Evolutionary conservation across 2,113 vertebrate genomes (phyloP).

Genomic region (Megaptera novaeangliae): DNA sequence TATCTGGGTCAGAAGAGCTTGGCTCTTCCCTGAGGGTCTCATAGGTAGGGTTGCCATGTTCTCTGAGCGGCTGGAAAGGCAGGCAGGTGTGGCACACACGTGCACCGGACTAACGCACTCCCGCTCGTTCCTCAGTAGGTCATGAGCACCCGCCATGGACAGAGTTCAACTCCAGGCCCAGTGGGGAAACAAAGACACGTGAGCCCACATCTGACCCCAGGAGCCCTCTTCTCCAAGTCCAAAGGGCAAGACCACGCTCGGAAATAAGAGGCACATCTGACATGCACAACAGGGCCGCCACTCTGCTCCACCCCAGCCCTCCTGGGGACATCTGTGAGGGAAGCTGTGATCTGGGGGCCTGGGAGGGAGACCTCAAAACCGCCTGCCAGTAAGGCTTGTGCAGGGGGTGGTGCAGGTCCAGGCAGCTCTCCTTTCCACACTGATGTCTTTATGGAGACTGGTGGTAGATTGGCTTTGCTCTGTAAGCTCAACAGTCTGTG

Average conservation of each 20-base stretch:
- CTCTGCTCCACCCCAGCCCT: rapidly evolving
- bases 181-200: background rate
- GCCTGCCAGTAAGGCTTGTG: background rate
- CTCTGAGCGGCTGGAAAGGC: background rate
- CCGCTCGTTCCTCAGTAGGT: rapidly evolving
- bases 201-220: background rate
- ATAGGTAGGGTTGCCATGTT: slow-evolving; percentile 21
- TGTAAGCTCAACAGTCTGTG: background rate
- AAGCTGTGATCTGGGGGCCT: background rate
- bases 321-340: background rate
- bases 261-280: background rate
- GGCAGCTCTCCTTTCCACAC: background rate
- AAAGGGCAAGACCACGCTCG: background rate
- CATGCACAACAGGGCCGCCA: background rate
- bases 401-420: no score
- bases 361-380: background rate
- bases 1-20: background rate
- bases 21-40: slow-evolving; percentile 24
- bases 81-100: background rate
- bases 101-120: background rate
- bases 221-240: background rate
- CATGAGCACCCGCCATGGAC: background rate
- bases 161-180: background rate
- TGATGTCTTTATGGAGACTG: background rate
- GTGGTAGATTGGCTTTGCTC: background rate